A percentile compares a stretch with the other conserved stretches of the same genome.
Evolutionary conservation across 2,888 invertebrate genomes (phyloP).

Genomic region (Ceriagrion tenellum): DNA sequence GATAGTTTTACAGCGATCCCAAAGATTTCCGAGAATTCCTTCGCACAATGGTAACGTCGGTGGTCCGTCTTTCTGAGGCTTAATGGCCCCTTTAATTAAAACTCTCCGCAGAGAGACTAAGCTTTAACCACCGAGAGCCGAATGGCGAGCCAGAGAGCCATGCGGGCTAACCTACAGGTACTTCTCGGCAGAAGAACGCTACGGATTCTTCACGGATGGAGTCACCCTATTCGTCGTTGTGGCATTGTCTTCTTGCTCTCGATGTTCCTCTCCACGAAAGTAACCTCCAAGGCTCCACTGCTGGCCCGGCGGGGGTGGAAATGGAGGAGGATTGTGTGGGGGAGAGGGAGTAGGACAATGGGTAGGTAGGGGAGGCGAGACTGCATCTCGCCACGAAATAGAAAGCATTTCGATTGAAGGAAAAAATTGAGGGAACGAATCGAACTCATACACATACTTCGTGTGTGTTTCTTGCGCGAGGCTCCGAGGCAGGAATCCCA

Average conservation of each 20-base stretch:
- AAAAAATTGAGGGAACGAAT: neutral
- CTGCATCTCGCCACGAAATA: neutral
- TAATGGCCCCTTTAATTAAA: neutral
- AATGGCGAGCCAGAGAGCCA: neutral
- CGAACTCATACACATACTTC: neutral
- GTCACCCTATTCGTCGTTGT: neutral
- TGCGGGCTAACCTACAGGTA: neutral
- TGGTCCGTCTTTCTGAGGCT: neutral
- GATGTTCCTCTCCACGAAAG: neutral
- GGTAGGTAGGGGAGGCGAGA: neutral
- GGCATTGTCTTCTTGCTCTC: neutral
- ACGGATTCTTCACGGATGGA: neutral
- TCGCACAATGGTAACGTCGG: slow-evolving; percentile 14
- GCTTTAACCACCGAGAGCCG: neutral
- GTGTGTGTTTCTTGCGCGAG: no score
- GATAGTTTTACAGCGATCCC: neutral
- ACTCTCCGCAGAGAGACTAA: neutral
- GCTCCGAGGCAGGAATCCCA: no score
- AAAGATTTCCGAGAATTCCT: neutral
- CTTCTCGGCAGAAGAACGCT: neutral
- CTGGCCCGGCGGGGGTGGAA: neutral
- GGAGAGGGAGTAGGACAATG: neutral
- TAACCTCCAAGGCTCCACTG: neutral
- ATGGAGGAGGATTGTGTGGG: neutral
- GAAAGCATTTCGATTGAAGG: neutral